Percentiles rank a stretch among this genome's conserved stretches.
Evolutionary conservation across 2,888 invertebrate species (phyloP).

Genomic region (Chrysodeixis includens): DNA sequence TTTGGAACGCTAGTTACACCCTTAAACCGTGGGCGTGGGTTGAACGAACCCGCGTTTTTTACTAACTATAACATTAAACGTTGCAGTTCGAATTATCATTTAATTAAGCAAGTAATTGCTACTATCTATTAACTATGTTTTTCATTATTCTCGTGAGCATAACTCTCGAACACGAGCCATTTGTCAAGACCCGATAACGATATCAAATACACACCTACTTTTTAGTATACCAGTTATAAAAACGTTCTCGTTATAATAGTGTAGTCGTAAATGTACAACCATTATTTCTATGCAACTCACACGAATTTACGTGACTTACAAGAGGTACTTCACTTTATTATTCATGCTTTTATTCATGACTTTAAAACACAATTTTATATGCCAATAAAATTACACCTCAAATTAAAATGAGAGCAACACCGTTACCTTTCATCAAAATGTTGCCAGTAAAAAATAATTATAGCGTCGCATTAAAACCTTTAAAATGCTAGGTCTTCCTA

Average conservation of each 20-base stretch:
- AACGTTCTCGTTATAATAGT: not conserved
- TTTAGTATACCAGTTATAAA: conserved; percentile 12
- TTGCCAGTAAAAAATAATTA: not conserved
- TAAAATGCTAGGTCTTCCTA: conserved; percentile 26
- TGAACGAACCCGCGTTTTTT: conserved; percentile 51
- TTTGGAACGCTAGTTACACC: conserved; percentile 70
- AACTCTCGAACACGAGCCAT: conserved; percentile 43
- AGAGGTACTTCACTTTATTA: not conserved
- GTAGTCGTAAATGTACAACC: conserved; percentile 12
- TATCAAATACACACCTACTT: conserved; percentile 27
- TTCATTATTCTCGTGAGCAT: conserved; percentile 29
- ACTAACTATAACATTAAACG: conserved; percentile 19
- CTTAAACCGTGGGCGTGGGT: conserved; percentile 55
- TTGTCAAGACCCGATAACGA: conserved; percentile 38
- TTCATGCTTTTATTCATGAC: conserved; percentile 6
- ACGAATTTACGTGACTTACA: conserved; percentile 19
- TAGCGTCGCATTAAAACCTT: not conserved
- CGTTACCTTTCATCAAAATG: not conserved
- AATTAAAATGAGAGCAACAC: not conserved
- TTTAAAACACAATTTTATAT: conserved; percentile 3
- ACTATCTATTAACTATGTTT: conserved; percentile 15
- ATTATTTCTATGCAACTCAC: conserved; percentile 19
- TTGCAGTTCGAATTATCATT: conserved; percentile 47
- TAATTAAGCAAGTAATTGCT: conserved; percentile 44
- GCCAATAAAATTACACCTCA: conserved; percentile 3